Evolutionary conservation across 1,140 invertebrate genomes (phyloP).

Genomic region (Microvelia longipes): DNA sequence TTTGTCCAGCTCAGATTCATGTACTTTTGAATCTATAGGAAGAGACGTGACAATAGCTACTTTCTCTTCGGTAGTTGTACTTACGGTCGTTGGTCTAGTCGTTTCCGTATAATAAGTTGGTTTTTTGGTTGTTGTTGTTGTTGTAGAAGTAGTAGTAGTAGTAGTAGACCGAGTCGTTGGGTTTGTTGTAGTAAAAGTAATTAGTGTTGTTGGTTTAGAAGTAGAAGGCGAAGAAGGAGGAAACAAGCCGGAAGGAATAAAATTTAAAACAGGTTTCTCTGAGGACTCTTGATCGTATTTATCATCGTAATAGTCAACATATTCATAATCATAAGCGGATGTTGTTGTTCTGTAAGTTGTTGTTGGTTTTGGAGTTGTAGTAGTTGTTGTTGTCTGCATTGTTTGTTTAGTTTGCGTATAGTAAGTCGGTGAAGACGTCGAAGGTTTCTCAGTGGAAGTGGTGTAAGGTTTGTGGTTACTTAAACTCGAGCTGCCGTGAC

Average conservation of each 20-base stretch:
- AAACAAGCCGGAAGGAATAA: neutral
- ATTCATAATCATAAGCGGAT: constrained; percentile 16
- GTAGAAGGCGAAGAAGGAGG: neutral
- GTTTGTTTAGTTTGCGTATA: constrained; percentile 8
- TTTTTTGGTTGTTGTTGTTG: neutral
- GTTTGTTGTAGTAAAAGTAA: neutral
- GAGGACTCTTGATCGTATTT: neutral
- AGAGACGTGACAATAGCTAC: neutral
- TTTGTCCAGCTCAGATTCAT: neutral
- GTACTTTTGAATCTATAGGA: neutral
- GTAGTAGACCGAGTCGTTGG: neutral
- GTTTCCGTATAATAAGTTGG: neutral
- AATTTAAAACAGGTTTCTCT: neutral
- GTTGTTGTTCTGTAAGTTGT: constrained; percentile 2
- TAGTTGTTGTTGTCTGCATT: constrained; percentile 26
- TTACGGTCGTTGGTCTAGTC: neutral
- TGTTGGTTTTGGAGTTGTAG: constrained; percentile 22
- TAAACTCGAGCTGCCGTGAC: constrained; percentile 37
- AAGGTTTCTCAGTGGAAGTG: neutral
- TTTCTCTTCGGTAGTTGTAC: neutral
- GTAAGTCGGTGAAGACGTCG: neutral
- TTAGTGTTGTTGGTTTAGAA: neutral
- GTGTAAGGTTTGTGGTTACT: constrained; percentile 19
- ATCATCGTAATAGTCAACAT: constrained; percentile 13
- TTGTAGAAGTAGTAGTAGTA: neutral